A percentile compares a stretch with the other conserved stretches of the same genome.
These are phyloP conservation scores for Spheniscus humboldti DNA, from an alignment of 2,797 vertebrate genomes.

Conservation along the genomic window DNA sequence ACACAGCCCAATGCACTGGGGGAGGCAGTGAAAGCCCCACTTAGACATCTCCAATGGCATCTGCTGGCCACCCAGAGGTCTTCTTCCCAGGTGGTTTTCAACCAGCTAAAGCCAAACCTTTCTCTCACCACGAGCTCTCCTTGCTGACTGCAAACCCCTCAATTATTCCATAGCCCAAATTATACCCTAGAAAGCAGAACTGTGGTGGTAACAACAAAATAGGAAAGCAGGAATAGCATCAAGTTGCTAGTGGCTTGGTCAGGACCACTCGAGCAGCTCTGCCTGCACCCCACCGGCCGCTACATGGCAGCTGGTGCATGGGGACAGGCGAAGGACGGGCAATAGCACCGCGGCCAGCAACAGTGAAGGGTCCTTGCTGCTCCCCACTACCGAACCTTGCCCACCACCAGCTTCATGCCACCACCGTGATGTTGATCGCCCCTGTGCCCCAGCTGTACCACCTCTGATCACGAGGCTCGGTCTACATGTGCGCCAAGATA, in stretches of 20 bases:
- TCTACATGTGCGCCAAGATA: background rate
- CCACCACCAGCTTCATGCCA: background rate
- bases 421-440: accelerated
- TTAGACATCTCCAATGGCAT: background rate
- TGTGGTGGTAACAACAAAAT: background rate
- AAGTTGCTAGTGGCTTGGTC: background rate
- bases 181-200: background rate
- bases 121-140: background rate
- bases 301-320: background rate
- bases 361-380: background rate
- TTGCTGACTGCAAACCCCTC: background rate
- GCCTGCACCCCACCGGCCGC: background rate
- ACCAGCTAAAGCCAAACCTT: background rate
- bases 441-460: background rate
- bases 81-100: background rate
- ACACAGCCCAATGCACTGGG: background rate
- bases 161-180: background rate
- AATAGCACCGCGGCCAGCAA: background rate
- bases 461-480: background rate
- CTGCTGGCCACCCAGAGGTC: background rate
- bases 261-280: background rate
- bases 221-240: background rate
- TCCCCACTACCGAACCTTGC: background rate
- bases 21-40: background rate
- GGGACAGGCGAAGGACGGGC: background rate